phyloP scores from a whole-genome alignment of 2,888 invertebrate genomes.

The Bursaphelenchus okinawaensis region DNA sequence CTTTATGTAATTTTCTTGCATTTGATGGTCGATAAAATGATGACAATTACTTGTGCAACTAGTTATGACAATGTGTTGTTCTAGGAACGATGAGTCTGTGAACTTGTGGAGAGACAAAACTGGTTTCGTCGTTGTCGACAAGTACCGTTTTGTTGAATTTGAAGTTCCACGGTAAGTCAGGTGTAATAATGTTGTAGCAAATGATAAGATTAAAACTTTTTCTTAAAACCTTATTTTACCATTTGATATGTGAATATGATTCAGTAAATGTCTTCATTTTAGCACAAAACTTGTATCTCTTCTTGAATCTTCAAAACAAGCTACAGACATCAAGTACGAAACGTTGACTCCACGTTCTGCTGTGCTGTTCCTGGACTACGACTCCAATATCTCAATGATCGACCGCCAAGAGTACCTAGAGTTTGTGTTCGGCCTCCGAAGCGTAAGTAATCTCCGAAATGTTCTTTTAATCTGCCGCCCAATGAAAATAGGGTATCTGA shows the following conservation, averaged over 20 bases:
- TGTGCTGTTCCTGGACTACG: slow-evolving; percentile 29
- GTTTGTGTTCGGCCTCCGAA: slow-evolving; percentile 26
- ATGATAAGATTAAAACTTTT: too few relatives aligned
- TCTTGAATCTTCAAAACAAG: neutral
- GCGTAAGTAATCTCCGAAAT: slow-evolving; percentile 22
- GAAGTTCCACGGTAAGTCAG: slow-evolving; percentile 34
- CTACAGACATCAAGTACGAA: slow-evolving; percentile 10
- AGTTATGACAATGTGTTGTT: neutral
- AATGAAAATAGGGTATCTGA: neutral
- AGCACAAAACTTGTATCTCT: neutral
- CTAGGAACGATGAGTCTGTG: slow-evolving; percentile 25
- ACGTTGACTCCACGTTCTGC: slow-evolving; percentile 15
- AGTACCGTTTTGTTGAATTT: slow-evolving; percentile 36
- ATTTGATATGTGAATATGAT: too few relatives aligned
- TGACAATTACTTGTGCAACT: too few relatives aligned
- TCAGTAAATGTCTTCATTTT: neutral
- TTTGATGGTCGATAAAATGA: too few relatives aligned
- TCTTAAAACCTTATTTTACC: too few relatives aligned
- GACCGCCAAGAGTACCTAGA: slow-evolving; percentile 34
- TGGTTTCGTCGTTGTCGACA: slow-evolving; percentile 50
- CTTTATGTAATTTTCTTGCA: too few relatives aligned
- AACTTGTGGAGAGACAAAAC: slow-evolving; percentile 45
- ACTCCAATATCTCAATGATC: slow-evolving; percentile 21
- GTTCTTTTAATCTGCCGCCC: neutral
- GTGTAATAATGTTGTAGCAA: neutral